These are phyloP conservation scores for Luperina nickerlii DNA, from an alignment of 2,888 invertebrate genomes.

Conservation along the genomic window DNA sequence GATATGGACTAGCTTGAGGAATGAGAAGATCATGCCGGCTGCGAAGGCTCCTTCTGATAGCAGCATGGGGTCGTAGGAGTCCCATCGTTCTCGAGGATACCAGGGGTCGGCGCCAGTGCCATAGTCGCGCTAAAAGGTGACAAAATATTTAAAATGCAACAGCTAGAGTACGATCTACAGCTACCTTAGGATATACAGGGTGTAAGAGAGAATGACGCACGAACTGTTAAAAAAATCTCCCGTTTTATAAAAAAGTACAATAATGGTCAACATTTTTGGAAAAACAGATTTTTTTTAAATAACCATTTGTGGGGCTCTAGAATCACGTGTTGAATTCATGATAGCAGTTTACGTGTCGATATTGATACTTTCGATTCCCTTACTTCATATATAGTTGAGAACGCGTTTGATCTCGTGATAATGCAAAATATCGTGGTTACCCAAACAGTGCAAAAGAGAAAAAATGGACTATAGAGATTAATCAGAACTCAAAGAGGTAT, in stretches of 20 bases:
- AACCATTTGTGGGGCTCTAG: too few relatives aligned
- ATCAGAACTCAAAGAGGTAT: background rate
- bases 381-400: background rate
- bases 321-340: background rate
- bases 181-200: background rate
- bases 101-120: conserved; percentile 93
- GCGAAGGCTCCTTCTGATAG: conserved; percentile 98
- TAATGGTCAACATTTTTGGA: background rate
- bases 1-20: conserved; percentile 98
- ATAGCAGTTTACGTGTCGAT: background rate
- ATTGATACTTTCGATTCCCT: too few relatives aligned
- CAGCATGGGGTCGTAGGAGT: conserved; percentile 98
- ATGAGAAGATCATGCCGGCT: conserved; percentile 99
- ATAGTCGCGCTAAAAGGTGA: conserved; percentile 91
- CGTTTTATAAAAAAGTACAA: background rate
- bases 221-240: too few relatives aligned
- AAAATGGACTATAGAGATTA: background rate
- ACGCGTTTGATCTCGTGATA: background rate
- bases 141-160: background rate
- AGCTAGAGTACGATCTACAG: too few relatives aligned
- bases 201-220: too few relatives aligned
- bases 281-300: too few relatives aligned
- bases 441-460: background rate
- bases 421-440: background rate
- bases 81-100: conserved; percentile 97